A percentile compares a stretch with the other conserved stretches of the same genome.
Conservation (phyloP, 2,888 invertebrate genomes). For the Sinodicranocentrus sp. region DNA sequence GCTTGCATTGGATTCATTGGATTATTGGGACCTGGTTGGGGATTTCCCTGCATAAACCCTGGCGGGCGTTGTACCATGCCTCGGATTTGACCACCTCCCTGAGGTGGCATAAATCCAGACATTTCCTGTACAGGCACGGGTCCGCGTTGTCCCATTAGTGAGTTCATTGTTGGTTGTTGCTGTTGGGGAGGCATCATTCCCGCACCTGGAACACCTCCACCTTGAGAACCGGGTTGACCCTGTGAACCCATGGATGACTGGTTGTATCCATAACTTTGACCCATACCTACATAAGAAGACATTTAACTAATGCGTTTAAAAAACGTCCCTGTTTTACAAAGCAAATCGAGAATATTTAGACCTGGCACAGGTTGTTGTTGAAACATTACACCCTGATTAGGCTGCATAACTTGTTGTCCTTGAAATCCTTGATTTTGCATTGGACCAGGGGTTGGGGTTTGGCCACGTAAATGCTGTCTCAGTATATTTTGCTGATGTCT, state of each 20-base stretch:
- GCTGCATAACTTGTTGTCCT: constrained; percentile 70
- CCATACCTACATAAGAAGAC: constrained; percentile 79
- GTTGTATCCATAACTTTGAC: constrained; percentile 82
- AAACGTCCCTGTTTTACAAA: constrained; percentile 25
- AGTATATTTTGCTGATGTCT: constrained; percentile 74
- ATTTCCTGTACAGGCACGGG: constrained; percentile 74
- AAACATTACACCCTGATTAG: constrained; percentile 79
- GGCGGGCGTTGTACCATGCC: constrained; percentile 70
- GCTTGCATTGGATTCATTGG: constrained; percentile 68
- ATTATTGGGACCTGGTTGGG: constrained; percentile 63
- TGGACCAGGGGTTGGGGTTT: constrained; percentile 62
- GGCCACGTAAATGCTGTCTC: constrained; percentile 73
- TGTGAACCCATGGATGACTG: constrained; percentile 69
- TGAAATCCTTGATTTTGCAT: constrained; percentile 72
- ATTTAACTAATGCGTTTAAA: not conserved
- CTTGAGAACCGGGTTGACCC: constrained; percentile 60
- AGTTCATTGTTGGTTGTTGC: constrained; percentile 82
- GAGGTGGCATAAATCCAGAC: constrained; percentile 67
- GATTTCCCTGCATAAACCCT: constrained; percentile 73
- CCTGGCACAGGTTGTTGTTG: constrained; percentile 80
- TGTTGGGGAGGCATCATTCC: constrained; percentile 76
- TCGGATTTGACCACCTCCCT: constrained; percentile 58
- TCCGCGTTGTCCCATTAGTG: constrained; percentile 80
- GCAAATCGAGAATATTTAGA: no score
- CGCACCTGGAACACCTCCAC: constrained; percentile 51